Base-by-base conservation (phyloP, 2,888 invertebrate species). In the Synergus itoensis region DNA sequence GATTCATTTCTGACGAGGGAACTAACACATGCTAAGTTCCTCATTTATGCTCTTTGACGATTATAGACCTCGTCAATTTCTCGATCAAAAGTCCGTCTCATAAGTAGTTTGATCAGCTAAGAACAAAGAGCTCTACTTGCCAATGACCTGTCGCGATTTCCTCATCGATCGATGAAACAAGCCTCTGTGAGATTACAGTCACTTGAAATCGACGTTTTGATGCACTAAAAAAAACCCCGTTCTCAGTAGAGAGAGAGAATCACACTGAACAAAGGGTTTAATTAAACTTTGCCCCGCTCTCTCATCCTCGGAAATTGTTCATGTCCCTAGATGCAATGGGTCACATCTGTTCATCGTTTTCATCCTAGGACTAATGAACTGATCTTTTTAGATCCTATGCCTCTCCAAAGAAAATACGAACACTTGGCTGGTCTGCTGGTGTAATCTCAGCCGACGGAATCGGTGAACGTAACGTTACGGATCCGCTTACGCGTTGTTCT, bases 241-340 rank as follows among this genome's bases (percentile, higher is more conserved):
- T 1, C 5, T 4, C 4, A 5, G 8, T 12, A 5, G 4, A 41
- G 7, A 69, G 67, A 69, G 45, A 21, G 14, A 12, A 60, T 18
- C 28, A 69, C 45, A 45, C 67, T 43, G 45, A 69, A 69, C 67
- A 69, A 69, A 69, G 45, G 21, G 28, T 69, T 69, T 69, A 69
- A 69, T 69, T 69, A 69, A 48, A 69, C 28, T 8, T 69, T 48
- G 43, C 67, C 21, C 45, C 18, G 14, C 43, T 43, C 43, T 12
- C 0, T 16, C 21, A 45, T 45, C 45, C 43, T 45, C 18, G 14
- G 21, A 45, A 41, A 67, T 43, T 18, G 67, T 18, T 18, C 16
- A 60, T 21, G 60, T 64, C n/a, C 40, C 11, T n/a, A 67, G 21
- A 12, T 21, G 18, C 18, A 21, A n/a, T 12, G 21, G 45, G 21